Conservation (phyloP, 2,113 vertebrate species). For the Formicarius rufipectus region DNA sequence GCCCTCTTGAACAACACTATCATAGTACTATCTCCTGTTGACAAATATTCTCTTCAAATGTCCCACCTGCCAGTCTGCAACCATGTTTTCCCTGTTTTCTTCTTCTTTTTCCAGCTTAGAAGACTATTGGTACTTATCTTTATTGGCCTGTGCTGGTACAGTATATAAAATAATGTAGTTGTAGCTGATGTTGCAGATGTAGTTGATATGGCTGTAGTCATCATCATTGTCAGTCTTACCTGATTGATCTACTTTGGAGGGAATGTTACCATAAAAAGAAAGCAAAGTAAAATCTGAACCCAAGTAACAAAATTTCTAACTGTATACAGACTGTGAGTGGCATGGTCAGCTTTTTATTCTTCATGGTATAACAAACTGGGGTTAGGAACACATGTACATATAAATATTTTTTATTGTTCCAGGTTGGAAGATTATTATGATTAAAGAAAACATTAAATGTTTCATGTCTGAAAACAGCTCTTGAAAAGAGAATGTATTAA, state of each 20-base stretch:
- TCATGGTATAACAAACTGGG: background rate
- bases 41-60: background rate
- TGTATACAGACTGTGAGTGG: background rate
- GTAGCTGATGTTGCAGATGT: background rate
- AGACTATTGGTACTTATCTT: background rate
- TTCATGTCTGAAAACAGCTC: background rate
- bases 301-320: background rate
- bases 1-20: background rate
- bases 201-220: background rate
- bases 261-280: background rate
- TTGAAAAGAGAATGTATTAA: background rate
- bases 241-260: background rate
- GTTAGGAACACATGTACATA: background rate
- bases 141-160: background rate
- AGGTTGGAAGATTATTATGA: background rate
- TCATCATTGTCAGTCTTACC: background rate
- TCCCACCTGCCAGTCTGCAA: background rate
- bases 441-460: background rate
- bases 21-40: background rate
- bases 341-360: background rate
- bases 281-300: background rate
- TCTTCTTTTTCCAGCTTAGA: background rate
- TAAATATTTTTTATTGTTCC: background rate
- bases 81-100: background rate
- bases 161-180: background rate